A percentile compares a stretch with the other conserved stretches of the same genome.
These are phyloP conservation scores for Leucoraja erinaceus DNA, from an alignment of 2,113 vertebrate genomes.

Conservation along the genomic window DNA sequence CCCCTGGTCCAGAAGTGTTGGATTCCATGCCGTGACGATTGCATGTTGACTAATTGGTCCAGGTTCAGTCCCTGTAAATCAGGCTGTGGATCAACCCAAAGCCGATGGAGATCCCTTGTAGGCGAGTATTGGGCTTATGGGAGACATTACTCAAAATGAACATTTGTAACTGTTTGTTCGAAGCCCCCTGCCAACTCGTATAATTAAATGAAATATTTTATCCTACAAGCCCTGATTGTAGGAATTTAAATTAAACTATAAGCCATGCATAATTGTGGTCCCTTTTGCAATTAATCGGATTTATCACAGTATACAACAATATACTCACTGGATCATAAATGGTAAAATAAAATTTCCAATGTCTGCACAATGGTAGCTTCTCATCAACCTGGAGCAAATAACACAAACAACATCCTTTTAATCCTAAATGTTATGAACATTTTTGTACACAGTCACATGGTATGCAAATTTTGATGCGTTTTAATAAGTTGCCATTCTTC, in stretches of 20 bases:
- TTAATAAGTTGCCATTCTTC: neutral
- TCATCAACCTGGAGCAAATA: neutral
- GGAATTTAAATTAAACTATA: neutral
- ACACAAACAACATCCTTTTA: neutral
- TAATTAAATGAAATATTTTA: neutral
- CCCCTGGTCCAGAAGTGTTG: conserved; percentile 66
- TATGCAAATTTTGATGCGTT: too few species aligned
- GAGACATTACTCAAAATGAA: neutral
- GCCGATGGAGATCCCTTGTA: conserved; percentile 69
- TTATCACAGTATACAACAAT: neutral
- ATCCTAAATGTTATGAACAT: neutral
- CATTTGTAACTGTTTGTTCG: neutral
- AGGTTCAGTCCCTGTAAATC: conserved; percentile 72
- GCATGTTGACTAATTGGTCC: conserved; percentile 82
- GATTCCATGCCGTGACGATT: conserved; percentile 81
- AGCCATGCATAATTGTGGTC: neutral
- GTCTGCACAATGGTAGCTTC: neutral
- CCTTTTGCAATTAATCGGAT: neutral
- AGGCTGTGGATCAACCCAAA: conserved; percentile 65
- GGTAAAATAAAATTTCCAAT: neutral
- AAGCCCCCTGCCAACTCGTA: neutral
- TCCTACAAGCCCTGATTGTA: neutral
- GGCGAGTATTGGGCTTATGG: conserved; percentile 53
- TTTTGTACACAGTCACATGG: neutral
- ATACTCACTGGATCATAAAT: neutral